These are phyloP conservation scores for Selenia dentaria DNA, from an alignment of 2,888 invertebrate genomes.

Conservation along the genomic window DNA sequence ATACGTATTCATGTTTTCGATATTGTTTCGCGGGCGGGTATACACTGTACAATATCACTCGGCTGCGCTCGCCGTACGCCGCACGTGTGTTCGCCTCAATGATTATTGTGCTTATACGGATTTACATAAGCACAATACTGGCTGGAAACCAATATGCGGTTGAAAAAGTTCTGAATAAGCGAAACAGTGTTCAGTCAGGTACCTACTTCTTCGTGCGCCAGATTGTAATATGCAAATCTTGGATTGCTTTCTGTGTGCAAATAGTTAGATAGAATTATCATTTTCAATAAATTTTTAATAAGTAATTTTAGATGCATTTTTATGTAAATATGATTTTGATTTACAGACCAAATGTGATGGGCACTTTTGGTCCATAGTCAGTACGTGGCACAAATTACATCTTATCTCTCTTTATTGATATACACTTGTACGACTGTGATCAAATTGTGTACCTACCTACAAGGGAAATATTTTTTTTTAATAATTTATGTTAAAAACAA, in stretches of 20 bases:
- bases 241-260: not conserved
- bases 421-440: no score
- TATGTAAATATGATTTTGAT: no score
- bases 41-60: slow-evolving; percentile 54
- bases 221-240: not conserved
- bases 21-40: slow-evolving; percentile 61
- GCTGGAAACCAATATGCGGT: slow-evolving; percentile 24
- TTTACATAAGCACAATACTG: slow-evolving; percentile 36
- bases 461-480: no score
- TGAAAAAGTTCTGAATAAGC: slow-evolving; percentile 11
- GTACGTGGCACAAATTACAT: no score
- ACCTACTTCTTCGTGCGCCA: not conserved
- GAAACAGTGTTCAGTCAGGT: not conserved
- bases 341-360: no score
- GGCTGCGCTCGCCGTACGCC: slow-evolving; percentile 45
- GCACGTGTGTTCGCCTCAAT: slow-evolving; percentile 70
- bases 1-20: slow-evolving; percentile 69
- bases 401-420: no score
- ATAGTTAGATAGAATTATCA: no score
- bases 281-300: no score
- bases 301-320: no score
- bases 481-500: no score
- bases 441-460: no score
- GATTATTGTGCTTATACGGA: slow-evolving; percentile 70
- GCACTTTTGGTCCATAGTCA: no score